These are phyloP conservation scores for Apamea crenata DNA, from an alignment of 2,888 invertebrate species.

Conservation along the genomic window DNA sequence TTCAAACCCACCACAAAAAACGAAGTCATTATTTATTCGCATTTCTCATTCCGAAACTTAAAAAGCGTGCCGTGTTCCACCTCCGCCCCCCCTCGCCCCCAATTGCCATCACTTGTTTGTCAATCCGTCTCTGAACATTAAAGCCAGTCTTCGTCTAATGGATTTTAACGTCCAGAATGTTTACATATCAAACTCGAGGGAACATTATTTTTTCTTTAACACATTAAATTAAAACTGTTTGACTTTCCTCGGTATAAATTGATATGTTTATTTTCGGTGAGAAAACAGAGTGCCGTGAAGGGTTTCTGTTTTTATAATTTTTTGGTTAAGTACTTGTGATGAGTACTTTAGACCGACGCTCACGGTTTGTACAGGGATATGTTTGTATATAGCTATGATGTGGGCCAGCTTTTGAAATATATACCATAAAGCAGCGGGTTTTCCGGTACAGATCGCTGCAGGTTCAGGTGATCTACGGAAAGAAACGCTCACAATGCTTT, in stretches of 20 bases:
- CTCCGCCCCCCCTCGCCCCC: constrained; percentile 13
- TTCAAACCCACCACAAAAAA: neutral
- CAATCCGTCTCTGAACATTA: constrained; percentile 77
- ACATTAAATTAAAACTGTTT: constrained; percentile 68
- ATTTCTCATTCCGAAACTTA: constrained; percentile 37
- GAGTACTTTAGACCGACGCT: constrained; percentile 47
- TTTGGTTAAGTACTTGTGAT: constrained; percentile 46
- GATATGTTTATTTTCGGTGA: constrained; percentile 69
- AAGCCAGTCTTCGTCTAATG: constrained; percentile 81
- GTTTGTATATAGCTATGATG: neutral
- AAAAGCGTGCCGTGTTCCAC: constrained; percentile 22
- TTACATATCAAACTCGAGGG: constrained; percentile 71
- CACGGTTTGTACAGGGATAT: constrained; percentile 22
- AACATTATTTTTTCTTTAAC: constrained; percentile 67
- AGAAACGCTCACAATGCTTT: too few relatives aligned
- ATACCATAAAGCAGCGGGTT: too few relatives aligned
- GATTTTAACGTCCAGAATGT: constrained; percentile 77
- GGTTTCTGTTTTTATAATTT: constrained; percentile 55
- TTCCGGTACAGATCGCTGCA: too few relatives aligned
- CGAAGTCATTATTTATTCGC: constrained; percentile 23
- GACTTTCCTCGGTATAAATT: constrained; percentile 65
- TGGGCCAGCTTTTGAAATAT: neutral
- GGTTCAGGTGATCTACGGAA: too few relatives aligned
- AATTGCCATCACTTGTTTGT: constrained; percentile 73
- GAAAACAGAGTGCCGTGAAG: constrained; percentile 63